Conservation (phyloP, 2,113 vertebrate species). For the Panthera leo region DNA sequence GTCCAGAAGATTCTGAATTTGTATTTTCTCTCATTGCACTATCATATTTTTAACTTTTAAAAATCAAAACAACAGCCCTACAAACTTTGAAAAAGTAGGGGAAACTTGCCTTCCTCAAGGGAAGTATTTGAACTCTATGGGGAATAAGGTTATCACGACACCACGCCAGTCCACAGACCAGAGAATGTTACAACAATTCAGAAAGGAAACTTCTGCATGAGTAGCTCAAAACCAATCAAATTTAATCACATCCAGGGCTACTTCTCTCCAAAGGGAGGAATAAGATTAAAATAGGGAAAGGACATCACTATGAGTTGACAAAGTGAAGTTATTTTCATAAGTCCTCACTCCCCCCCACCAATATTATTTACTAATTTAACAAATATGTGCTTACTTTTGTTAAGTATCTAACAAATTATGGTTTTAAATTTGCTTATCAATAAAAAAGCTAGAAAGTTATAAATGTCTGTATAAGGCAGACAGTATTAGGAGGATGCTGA, state of each 20-base stretch:
- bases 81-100: background rate
- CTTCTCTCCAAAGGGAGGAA: background rate
- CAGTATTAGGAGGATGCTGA: background rate
- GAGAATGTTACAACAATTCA: background rate
- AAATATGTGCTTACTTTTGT: background rate
- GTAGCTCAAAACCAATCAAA: rapidly evolving
- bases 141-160: background rate
- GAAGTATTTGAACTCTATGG: background rate
- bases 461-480: background rate
- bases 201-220: background rate
- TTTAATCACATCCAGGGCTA: background rate
- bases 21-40: background rate
- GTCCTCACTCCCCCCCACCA: background rate
- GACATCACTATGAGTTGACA: background rate
- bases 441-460: background rate
- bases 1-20: background rate
- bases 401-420: background rate
- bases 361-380: background rate
- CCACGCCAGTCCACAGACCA: background rate
- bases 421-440: background rate
- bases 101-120: background rate
- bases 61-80: background rate
- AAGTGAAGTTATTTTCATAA: background rate
- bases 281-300: background rate
- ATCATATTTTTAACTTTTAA: background rate